Conservation (phyloP, 2,888 invertebrate genomes). For the Griposia aprilina region DNA sequence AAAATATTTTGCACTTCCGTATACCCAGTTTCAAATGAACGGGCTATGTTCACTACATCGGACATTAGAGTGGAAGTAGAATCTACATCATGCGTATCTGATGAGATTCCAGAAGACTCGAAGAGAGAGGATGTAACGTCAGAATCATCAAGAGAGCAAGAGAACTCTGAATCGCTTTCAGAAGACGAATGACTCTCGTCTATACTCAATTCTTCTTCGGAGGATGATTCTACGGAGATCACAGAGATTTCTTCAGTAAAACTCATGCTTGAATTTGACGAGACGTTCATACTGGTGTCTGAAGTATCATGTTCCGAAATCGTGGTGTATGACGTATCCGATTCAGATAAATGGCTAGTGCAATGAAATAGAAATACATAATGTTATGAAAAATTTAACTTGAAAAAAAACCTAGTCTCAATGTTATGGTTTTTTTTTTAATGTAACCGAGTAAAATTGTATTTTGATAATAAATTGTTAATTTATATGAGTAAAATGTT, state of each 20-base stretch:
- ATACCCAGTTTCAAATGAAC: background rate
- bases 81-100: background rate
- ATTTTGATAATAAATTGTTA: no score
- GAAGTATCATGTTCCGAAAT: conserved; percentile 80
- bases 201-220: conserved; percentile 19
- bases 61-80: background rate
- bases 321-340: conserved; percentile 75
- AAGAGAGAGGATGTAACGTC: background rate
- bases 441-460: background rate
- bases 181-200: background rate
- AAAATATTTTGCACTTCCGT: background rate
- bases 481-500: no score
- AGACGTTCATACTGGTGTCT: conserved; percentile 78
- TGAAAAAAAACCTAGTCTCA: background rate
- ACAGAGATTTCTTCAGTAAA: background rate
- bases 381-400: background rate
- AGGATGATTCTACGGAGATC: background rate
- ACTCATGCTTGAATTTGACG: background rate
- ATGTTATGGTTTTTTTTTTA: background rate
- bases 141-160: background rate
- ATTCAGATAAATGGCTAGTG: conserved; percentile 45
- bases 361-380: conserved; percentile 34
- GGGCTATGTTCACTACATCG: background rate
- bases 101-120: background rate
- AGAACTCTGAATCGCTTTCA: conserved; percentile 11